These are phyloP conservation scores for Aricia artaxerxes DNA, from an alignment of 2,888 invertebrate species.

Conservation along the genomic window DNA sequence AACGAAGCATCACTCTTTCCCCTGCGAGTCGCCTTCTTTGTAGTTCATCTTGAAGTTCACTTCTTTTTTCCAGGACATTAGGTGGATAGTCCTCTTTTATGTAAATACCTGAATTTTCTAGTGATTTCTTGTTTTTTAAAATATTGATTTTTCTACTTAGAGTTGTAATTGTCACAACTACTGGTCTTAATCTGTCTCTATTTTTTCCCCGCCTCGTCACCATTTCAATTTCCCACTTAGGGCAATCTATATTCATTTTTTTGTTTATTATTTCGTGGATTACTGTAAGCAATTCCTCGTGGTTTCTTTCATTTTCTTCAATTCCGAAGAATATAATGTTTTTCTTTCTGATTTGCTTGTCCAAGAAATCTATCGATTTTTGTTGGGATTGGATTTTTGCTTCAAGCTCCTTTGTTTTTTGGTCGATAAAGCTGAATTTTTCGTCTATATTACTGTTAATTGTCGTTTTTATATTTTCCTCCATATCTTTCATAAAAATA, in stretches of 20 bases:
- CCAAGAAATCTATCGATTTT: no score
- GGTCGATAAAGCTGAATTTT: no score
- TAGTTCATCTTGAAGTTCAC: background rate
- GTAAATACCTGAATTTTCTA: background rate
- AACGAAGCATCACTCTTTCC: background rate
- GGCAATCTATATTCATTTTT: background rate
- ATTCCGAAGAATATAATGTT: no score
- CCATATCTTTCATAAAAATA: no score
- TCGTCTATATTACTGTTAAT: no score
- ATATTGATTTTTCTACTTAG: background rate
- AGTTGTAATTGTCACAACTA: background rate
- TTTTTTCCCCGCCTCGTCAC: background rate
- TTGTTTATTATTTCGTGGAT: background rate
- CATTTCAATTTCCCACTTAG: background rate
- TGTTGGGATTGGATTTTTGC: no score
- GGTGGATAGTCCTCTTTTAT: background rate
- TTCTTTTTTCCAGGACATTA: background rate
- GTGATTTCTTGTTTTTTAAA: background rate
- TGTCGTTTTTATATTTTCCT: no score
- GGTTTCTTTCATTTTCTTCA: background rate
- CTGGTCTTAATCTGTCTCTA: background rate
- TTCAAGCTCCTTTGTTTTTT: no score
- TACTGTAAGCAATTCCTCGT: background rate
- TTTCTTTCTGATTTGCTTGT: no score
- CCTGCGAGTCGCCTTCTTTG: background rate